phyloP scores from a whole-genome alignment of 2,113 vertebrate genomes.

The Nettapus auritus region DNA sequence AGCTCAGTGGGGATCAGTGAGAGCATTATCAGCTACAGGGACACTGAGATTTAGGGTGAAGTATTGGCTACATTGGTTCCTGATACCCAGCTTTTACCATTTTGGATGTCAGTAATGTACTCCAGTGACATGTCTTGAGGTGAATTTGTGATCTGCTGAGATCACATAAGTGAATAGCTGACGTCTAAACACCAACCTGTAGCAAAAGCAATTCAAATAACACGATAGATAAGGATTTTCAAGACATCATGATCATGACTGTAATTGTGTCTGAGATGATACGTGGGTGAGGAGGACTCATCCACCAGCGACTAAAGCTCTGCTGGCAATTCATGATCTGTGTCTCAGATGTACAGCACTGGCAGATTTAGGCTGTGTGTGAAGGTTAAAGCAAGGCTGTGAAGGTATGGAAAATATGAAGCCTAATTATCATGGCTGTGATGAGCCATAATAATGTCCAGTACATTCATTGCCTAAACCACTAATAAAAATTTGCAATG shows the following conservation, averaged over 20 bases:
- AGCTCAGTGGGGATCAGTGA: background rate
- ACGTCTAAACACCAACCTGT: background rate
- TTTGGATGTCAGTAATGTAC: background rate
- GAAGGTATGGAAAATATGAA: background rate
- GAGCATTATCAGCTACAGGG: background rate
- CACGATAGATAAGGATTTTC: background rate
- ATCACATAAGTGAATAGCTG: background rate
- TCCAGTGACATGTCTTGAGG: rapidly evolving
- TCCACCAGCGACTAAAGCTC: background rate
- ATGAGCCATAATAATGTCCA: background rate
- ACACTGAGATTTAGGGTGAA: background rate
- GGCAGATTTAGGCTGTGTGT: rapidly evolving
- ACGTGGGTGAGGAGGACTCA: background rate
- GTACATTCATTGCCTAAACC: background rate
- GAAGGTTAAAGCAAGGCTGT: background rate
- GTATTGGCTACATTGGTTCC: rapidly evolving
- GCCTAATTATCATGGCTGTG: background rate
- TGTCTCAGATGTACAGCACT: background rate
- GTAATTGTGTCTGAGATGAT: background rate
- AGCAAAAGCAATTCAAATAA: background rate
- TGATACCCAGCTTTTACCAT: background rate
- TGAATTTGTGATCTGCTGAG: background rate
- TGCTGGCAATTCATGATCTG: background rate
- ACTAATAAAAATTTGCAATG: background rate
- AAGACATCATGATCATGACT: background rate